Evolutionary conservation across 1,140 invertebrate species (phyloP), one percentile per base, ranked within the genome.

Genomic region (Solenopsis fugax): DNA sequence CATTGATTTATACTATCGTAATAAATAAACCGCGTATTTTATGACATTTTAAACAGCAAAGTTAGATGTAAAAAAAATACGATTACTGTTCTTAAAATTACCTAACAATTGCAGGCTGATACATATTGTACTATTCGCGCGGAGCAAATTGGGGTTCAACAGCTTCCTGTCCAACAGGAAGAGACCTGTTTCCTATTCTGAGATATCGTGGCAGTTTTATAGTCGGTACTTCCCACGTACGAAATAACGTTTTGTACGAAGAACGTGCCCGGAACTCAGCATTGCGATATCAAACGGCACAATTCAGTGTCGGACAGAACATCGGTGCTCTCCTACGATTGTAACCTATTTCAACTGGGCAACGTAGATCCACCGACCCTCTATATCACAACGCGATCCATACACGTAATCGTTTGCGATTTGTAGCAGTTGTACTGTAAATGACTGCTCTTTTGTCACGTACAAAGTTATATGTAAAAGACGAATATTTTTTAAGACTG

Each of bases 131-230:
- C 41, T 64, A 2, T 67, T 89, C 88, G 71, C 50, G 50, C 50
- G 29, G 37, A 78, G 67, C 67, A 52, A 34, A 67, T 62, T 78
- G 41, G 78, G 72, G 78, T 90, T 87, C 85, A 89, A 90, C 88
- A 87, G 86, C 78, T 90, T 89, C 88, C 88, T 77, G 85, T 89
- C 85, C 88, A 73, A 75, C 85, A 48, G 77, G 76, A 89, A 90
- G 89, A 84, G 88, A 89, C 85, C 88, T 84, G 85, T 86, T 87
- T 84, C 88, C 85, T 78, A 87, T 89, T 90, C 77, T 87, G 72
- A 90, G 89, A 90, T 90, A 89, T 89, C 88, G 75, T 89, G 89
- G 89, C 89, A 89, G 88, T 90, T 90, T 90, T 90, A 90, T 85
- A 85, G 89, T 81, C 88, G 80, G 87, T 76, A 90, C 86, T 90